phyloP scores from a whole-genome alignment of 1,140 invertebrate species.

The Anastrepha obliqua region DNA sequence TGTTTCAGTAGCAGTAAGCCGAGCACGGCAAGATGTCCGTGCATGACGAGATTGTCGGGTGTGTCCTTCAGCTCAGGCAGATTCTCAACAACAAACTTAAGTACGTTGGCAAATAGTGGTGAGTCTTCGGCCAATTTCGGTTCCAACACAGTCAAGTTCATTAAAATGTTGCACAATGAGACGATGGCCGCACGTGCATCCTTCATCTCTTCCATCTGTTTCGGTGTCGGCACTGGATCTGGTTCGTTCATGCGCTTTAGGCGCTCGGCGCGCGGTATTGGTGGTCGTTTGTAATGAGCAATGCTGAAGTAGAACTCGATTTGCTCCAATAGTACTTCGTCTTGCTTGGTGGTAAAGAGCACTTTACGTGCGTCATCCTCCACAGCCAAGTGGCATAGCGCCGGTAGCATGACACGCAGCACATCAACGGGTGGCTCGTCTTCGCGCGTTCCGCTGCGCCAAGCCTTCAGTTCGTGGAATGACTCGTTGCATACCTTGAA shows the following conservation, averaged over 20 bases:
- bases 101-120: conserved; percentile 83
- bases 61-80: conserved; percentile 88
- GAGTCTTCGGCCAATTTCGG: conserved; percentile 86
- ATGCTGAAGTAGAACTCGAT: conserved; percentile 90
- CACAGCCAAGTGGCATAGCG: conserved; percentile 91
- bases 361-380: conserved; percentile 91
- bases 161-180: conserved; percentile 91
- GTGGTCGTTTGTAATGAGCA: conserved; percentile 89
- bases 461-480: conserved; percentile 81
- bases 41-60: conserved; percentile 88
- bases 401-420: conserved; percentile 87
- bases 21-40: conserved; percentile 88
- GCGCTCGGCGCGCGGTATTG: conserved; percentile 85
- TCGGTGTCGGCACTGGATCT: conserved; percentile 82
- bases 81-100: conserved; percentile 91
- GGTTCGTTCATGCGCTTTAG: conserved; percentile 83
- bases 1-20: conserved; percentile 90
- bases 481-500: conserved; percentile 87
- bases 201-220: conserved; percentile 86
- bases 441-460: conserved; percentile 76
- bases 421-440: conserved; percentile 82
- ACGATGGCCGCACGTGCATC: conserved; percentile 88
- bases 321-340: conserved; percentile 86
- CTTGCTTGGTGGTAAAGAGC: conserved; percentile 85
- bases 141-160: conserved; percentile 93